These are phyloP conservation scores for Alcedo quadribrachys DNA, from an alignment of 2,797 vertebrate genomes.

Conservation along the genomic window DNA sequence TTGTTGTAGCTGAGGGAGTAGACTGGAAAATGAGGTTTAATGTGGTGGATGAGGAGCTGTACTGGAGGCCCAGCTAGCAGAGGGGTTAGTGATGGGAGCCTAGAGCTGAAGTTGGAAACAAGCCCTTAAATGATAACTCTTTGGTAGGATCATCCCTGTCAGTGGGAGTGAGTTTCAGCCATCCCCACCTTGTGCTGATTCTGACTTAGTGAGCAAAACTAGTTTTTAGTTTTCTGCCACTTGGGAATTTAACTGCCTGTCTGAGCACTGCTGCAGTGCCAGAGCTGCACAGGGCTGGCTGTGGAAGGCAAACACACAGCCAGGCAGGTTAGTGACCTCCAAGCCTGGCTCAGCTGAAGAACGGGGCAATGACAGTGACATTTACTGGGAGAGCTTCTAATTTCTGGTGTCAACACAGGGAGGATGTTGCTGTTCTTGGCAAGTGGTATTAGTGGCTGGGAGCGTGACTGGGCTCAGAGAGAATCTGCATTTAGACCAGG, in stretches of 20 bases:
- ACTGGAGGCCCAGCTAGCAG: not conserved
- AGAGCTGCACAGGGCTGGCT: rapidly evolving
- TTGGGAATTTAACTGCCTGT: not conserved
- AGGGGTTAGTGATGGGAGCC: not conserved
- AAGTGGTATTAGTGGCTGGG: not conserved
- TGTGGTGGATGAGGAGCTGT: not conserved
- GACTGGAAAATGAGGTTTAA: not conserved
- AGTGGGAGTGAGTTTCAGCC: not conserved
- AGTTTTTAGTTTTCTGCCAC: not conserved
- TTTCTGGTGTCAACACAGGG: not conserved
- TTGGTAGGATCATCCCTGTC: not conserved
- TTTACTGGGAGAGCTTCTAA: not conserved
- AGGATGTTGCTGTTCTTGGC: not conserved
- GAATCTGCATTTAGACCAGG: not conserved
- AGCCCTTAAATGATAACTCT: not conserved
- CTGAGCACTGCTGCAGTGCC: not conserved
- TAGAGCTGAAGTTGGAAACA: not conserved
- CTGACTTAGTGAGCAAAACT: not conserved
- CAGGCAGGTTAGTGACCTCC: not conserved
- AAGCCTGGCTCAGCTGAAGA: not conserved
- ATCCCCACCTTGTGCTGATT: not conserved
- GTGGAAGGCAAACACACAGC: not conserved
- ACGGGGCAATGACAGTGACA: rapidly evolving
- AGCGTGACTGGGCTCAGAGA: not conserved
- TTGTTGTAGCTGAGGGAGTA: not conserved